Base-by-base conservation (phyloP, 2,797 vertebrate genomes). In the Macrochelys suwanniensis region DNA sequence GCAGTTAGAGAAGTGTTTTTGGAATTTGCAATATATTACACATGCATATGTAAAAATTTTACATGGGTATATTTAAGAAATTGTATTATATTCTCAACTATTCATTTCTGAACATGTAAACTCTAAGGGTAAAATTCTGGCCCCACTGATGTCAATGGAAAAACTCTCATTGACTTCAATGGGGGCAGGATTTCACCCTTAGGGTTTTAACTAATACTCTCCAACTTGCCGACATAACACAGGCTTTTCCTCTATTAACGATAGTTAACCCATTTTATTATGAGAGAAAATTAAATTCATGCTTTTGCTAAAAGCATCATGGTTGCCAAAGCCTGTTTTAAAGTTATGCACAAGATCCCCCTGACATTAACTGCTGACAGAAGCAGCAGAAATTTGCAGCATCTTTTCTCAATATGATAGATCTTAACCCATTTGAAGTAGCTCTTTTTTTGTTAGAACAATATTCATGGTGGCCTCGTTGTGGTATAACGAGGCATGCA, bases 371-470 rank as follows among this genome's bases (percentile, higher is more conserved):
- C 61, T 0, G 2, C 45, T 92, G 81, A 47, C 5, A 81, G 56
- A 7, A 88, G 26, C 8, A 33, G 51, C 68, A 74, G 37, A 57
- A 57, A 31, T 7, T 3, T 31, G 10, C 9, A 12, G n/a, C 25
- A 9, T 17, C 76, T n/a, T 50, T 86, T 85, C 77, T 85, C 77
- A 37, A 11, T 15, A 0, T 26, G 56, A 78, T 7, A 89, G 53
- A 26, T 13, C 71, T 92, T 80, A 11, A 21, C 85, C 71, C 11
- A 1, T 82, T 83, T 90, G 85, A 96, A 93, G 51, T 81, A 45
- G 65, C 53, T 90, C 80, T 3, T 2, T 87, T 96, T 95, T 94
- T 61, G 51, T 17, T 47, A 94, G 59, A 93, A 90, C 88, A 96
- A 7, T 59, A 87, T 81, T 26, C 19, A 10, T 49, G 16, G 10